These are phyloP conservation scores for Xestia xanthographa DNA, from an alignment of 2,888 invertebrate species.

Conservation along the genomic window DNA sequence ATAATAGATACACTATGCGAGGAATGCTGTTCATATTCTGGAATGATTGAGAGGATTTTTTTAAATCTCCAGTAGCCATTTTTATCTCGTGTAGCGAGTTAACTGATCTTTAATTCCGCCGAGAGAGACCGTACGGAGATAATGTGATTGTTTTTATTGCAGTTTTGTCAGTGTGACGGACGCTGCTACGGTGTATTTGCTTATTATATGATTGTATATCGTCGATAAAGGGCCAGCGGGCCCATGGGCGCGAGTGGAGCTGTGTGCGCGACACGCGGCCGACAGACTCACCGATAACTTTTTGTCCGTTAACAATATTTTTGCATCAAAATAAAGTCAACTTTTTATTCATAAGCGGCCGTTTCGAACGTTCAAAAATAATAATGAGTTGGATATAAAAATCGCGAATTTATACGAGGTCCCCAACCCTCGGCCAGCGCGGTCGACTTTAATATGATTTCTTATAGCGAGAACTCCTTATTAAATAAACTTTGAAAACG, in stretches of 20 bases:
- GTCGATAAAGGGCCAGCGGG: constrained; percentile 66
- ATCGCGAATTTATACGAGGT: constrained; percentile 86
- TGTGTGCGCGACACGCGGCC: constrained; percentile 60
- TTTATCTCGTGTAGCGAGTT: constrained; percentile 61
- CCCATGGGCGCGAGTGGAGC: constrained; percentile 22
- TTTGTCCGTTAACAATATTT: constrained; percentile 84
- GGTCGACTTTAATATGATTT: constrained; percentile 84
- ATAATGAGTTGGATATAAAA: constrained; percentile 89
- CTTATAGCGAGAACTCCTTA: constrained; percentile 85
- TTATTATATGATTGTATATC: constrained; percentile 73
- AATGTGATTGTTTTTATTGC: constrained; percentile 70
- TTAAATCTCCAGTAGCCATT: constrained; percentile 68
- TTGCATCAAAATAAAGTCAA: constrained; percentile 87
- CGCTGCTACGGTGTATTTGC: constrained; percentile 65
- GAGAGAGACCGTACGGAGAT: constrained; percentile 56
- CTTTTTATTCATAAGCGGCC: constrained; percentile 87
- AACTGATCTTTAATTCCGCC: constrained; percentile 66
- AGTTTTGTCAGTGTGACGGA: constrained; percentile 62
- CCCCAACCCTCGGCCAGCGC: constrained; percentile 71
- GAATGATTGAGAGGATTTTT: constrained; percentile 69
- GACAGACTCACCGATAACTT: constrained; percentile 73
- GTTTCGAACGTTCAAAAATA: constrained; percentile 85
- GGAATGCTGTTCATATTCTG: constrained; percentile 76
- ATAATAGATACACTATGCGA: constrained; percentile 81
- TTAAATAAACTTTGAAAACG: constrained; percentile 89